These are phyloP conservation scores for Phlogophora meticulosa DNA, from an alignment of 2,888 invertebrate genomes.

Conservation along the genomic window DNA sequence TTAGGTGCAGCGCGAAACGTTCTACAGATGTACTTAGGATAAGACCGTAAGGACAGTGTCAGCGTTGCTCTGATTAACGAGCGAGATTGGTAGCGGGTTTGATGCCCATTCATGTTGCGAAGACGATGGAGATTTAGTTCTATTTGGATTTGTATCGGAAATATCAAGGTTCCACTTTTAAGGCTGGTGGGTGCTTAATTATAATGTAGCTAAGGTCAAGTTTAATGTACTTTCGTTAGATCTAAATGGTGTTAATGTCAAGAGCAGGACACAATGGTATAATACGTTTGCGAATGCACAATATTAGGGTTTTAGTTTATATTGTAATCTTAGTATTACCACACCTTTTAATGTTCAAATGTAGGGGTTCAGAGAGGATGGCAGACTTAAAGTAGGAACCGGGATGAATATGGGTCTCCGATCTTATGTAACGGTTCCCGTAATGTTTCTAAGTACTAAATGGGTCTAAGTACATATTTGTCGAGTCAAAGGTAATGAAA, in stretches of 20 bases:
- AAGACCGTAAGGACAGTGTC: conserved; percentile 74
- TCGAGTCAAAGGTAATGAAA: too few species aligned
- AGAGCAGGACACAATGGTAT: not conserved
- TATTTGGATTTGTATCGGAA: conserved; percentile 20
- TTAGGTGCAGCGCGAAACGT: conserved; percentile 78
- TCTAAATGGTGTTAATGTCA: conserved; percentile 13
- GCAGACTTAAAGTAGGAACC: too few species aligned
- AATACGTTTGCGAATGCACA: too few species aligned
- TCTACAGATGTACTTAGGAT: conserved; percentile 77
- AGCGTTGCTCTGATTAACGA: conserved; percentile 82
- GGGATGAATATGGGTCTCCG: too few species aligned
- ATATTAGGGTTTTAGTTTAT: too few species aligned
- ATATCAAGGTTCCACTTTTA: conserved; percentile 6
- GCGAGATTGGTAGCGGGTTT: conserved; percentile 74
- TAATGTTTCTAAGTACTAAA: too few species aligned
- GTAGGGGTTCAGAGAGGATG: too few species aligned
- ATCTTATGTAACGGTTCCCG: too few species aligned
- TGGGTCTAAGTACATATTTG: too few species aligned
- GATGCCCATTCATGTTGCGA: conserved; percentile 77
- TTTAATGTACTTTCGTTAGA: not conserved
- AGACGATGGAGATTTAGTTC: conserved; percentile 30
- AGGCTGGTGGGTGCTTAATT: conserved; percentile 31
- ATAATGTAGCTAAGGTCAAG: conserved; percentile 2
- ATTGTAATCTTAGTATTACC: too few species aligned
- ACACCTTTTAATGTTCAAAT: too few species aligned